A percentile compares a stretch with the other conserved stretches of the same genome.
Conservation (phyloP, 2,113 vertebrate species). For the Halichoeres trimaculatus region DNA sequence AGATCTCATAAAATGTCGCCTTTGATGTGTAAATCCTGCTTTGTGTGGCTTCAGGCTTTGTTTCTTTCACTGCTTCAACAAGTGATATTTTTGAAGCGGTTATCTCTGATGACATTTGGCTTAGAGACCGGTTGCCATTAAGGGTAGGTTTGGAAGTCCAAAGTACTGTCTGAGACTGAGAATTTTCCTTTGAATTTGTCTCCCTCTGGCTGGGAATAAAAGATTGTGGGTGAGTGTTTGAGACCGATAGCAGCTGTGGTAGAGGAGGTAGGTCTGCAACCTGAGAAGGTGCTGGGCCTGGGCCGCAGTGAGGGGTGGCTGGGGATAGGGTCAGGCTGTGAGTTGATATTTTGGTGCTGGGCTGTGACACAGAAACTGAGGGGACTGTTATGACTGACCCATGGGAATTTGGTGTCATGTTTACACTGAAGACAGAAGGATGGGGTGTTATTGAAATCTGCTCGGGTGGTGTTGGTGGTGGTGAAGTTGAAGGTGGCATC, state of each 20-base stretch:
- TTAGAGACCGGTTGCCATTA: conserved; percentile 45
- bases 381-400: conserved; percentile 60
- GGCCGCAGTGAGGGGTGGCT: conserved; percentile 32
- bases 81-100: conserved; percentile 45
- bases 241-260: conserved; percentile 61
- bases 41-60: conserved; percentile 44
- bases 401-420: conserved; percentile 43
- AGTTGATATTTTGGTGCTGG: conserved; percentile 75
- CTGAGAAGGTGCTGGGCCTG: conserved; percentile 48
- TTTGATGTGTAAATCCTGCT: conserved; percentile 75
- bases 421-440: conserved; percentile 38
- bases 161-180: conserved; percentile 18
- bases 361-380: conserved; percentile 29
- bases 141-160: conserved; percentile 38
- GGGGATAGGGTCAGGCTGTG: conserved; percentile 68
- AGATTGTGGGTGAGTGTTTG: conserved; percentile 56
- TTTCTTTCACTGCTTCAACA: conserved; percentile 47
- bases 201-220: conserved; percentile 60
- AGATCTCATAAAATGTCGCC: conserved; percentile 78
- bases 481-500: conserved; percentile 44
- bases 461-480: conserved; percentile 21
- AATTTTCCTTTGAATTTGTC: conserved; percentile 43
- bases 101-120: conserved; percentile 48
- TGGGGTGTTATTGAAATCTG: conserved; percentile 24
- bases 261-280: conserved; percentile 57